A percentile compares a stretch with the other conserved stretches of the same genome.
phyloP scores from a whole-genome alignment of 2,113 vertebrate genomes.

The Ia io region DNA sequence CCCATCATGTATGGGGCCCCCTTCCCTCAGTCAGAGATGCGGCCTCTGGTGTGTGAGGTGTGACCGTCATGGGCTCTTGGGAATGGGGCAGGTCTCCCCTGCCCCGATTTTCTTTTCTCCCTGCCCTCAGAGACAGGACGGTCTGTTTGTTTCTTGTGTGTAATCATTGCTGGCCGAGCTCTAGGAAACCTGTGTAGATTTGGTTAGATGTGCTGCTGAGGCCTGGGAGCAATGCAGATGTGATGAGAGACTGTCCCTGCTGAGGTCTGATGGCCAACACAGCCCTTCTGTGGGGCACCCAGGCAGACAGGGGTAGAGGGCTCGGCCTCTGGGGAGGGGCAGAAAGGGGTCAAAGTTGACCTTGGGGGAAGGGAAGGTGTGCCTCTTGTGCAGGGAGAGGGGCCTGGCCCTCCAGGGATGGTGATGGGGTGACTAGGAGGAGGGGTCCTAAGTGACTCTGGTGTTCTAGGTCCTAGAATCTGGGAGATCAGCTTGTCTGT shows the following conservation, averaged over 20 bases:
- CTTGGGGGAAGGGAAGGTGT: background rate
- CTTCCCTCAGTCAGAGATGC: background rate
- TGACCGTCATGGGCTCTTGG: background rate
- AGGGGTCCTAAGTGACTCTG: background rate
- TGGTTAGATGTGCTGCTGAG: background rate
- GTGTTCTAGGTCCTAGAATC: background rate
- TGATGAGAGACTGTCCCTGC: no score
- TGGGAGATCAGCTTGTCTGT: background rate
- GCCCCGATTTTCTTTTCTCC: background rate
- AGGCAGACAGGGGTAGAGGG: background rate
- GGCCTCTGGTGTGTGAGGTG: background rate
- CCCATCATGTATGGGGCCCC: fast-evolving
- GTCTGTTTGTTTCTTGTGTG: background rate
- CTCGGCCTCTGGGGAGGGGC: background rate
- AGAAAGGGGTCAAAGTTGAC: background rate
- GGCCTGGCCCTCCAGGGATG: background rate
- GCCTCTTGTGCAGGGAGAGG: background rate
- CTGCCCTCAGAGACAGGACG: background rate
- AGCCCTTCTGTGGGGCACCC: background rate
- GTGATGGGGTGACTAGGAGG: background rate
- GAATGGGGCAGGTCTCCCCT: background rate
- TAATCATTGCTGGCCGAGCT: background rate
- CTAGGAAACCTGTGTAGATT: background rate
- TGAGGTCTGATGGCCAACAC: background rate
- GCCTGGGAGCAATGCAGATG: background rate